Evolutionary conservation across 2,113 vertebrate genomes (phyloP), one percentile per base, ranked within the genome.

Genomic region (Elaphurus davidianus): DNA sequence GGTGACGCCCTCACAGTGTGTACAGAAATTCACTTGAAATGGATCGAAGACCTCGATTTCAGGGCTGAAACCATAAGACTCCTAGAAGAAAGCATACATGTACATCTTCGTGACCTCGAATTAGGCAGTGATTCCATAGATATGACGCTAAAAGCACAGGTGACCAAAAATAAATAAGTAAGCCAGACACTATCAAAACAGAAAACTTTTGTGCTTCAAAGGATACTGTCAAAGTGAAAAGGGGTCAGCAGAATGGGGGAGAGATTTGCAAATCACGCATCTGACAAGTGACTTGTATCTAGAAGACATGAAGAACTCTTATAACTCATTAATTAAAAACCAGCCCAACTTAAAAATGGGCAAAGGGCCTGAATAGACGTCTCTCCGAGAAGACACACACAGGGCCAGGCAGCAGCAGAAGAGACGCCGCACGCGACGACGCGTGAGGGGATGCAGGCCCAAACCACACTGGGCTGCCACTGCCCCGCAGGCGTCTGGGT

Each of bases 191-290:
- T 19, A 54, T 43, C n/a, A 33, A 43, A 62, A 15, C 27, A 5
- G 50, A 43, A 62, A 33, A 7, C 27, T 27, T 36, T 50, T 11
- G 21, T 52, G n/a, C 52, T 50, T 84, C 59, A 19, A 3, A n/a
- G n/a, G 87, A 12, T 40, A 27, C 52, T 28, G 4, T 16, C 47
- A 25, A 3, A n/a, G 30, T 8, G 59, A 57, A 52, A 17, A 54
- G 47, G 54, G 11, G 40, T 19, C 36, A 2, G 33, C 47, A 43
- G 14, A n/a, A 40, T 2, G 21, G 85, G 60, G 28, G 52, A 90
- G 21, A 3, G 50, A 2, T 0, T 47, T 59, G 47, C 43, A 90
- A n/a, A 12, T 40, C 14, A 2, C 47, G 0, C 47, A 7, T 57
- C 59, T 57, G 36, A 13, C 45, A 13, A 60, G 25, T 27, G 40